Evolutionary conservation across 2,113 vertebrate species (phyloP).

Genomic region (Falcunculus frontatus): DNA sequence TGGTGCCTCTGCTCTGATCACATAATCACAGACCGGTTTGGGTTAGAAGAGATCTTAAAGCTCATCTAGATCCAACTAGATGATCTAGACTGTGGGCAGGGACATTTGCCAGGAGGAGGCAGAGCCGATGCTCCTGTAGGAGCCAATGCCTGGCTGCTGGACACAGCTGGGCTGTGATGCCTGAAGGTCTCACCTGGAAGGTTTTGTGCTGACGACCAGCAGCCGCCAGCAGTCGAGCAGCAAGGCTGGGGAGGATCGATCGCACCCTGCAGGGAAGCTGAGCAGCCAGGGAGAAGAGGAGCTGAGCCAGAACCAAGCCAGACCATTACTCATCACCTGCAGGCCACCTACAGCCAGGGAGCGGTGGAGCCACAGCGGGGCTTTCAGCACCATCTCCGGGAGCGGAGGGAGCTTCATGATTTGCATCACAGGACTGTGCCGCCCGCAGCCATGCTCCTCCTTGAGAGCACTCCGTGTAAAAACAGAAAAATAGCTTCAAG

Average conservation of each 20-base stretch:
- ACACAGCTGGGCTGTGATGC: neutral
- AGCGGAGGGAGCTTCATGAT: neutral
- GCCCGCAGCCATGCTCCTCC: neutral
- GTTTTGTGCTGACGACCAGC: neutral
- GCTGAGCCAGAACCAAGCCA: neutral
- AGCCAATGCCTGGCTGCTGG: neutral
- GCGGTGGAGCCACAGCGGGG: neutral
- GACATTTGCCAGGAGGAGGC: neutral
- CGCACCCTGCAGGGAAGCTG: neutral
- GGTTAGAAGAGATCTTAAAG: neutral
- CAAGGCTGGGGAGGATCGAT: neutral
- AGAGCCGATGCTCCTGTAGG: neutral
- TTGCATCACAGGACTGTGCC: neutral
- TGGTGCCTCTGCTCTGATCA: neutral
- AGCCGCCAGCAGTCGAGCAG: neutral
- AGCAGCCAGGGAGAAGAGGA: neutral
- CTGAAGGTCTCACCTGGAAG: neutral
- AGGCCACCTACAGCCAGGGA: neutral
- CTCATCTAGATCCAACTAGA: neutral
- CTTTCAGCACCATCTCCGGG: neutral
- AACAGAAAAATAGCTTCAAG: conserved; percentile 6
- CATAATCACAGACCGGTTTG: neutral
- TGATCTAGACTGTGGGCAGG: fast-evolving
- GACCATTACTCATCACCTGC: neutral
- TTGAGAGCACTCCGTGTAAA: neutral